Evolutionary conservation across 2,888 invertebrate species (phyloP).

Genomic region (Cheilosia impressa): DNA sequence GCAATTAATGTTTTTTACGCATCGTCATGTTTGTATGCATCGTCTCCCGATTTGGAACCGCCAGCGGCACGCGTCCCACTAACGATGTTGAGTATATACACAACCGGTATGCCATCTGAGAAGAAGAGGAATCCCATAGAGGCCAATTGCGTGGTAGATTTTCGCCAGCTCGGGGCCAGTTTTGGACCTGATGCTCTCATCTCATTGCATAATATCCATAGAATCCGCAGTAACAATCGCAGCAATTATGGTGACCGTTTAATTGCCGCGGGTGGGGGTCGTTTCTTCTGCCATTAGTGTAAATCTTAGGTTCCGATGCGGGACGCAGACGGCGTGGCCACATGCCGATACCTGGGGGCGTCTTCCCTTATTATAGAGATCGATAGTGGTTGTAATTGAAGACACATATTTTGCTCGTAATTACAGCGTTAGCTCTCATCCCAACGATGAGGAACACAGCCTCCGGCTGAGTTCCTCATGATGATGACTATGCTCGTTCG

Average conservation of each 20-base stretch:
- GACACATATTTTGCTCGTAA: constrained; percentile 35
- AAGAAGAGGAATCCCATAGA: constrained; percentile 49
- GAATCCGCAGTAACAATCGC: constrained; percentile 24
- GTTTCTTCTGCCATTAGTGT: constrained; percentile 17
- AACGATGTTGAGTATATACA: constrained; percentile 24
- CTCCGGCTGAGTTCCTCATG: constrained; percentile 17
- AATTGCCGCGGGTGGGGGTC: constrained; percentile 26
- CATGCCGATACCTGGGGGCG: constrained; percentile 40
- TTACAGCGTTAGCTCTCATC: constrained; percentile 45
- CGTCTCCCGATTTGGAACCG: constrained; percentile 13
- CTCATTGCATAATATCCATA: constrained; percentile 48
- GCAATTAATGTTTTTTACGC: constrained; percentile 55
- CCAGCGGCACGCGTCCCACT: constrained; percentile 63
- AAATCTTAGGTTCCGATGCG: constrained; percentile 16
- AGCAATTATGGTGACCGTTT: constrained; percentile 33
- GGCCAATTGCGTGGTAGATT: constrained; percentile 51
- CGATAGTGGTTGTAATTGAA: constrained; percentile 45
- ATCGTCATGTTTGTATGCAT: constrained; percentile 3
- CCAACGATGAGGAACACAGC: background rate
- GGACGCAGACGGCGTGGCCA: background rate
- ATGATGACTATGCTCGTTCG: constrained; percentile 7
- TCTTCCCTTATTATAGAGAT: constrained; percentile 35
- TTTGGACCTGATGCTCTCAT: constrained; percentile 16
- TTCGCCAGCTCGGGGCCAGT: constrained; percentile 31
- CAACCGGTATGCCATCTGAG: constrained; percentile 45